These are phyloP conservation scores for Callinectes sapidus DNA, from an alignment of 2,888 invertebrate genomes.

Conservation along the genomic window DNA sequence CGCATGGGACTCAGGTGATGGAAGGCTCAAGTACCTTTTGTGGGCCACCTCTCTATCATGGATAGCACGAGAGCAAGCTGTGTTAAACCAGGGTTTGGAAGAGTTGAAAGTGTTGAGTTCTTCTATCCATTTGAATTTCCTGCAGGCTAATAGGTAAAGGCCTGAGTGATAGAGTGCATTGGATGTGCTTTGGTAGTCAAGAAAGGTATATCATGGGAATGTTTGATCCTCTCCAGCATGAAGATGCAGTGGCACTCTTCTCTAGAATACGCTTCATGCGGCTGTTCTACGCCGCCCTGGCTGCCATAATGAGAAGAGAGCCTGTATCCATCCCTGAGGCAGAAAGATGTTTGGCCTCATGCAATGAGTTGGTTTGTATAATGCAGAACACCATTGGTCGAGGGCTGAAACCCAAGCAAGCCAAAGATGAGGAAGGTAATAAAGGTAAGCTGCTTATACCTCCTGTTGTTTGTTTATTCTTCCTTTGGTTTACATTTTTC, in stretches of 20 bases:
- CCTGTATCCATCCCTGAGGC: constrained; percentile 83
- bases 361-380: constrained; percentile 87
- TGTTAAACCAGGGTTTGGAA: too few species aligned
- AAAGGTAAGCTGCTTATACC: constrained; percentile 59
- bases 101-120: constrained; percentile 31
- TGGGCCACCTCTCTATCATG: too few species aligned
- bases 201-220: too few species aligned
- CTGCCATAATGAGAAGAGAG: constrained; percentile 78
- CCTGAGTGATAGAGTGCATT: too few species aligned
- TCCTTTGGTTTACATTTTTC: too few species aligned
- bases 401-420: constrained; percentile 78
- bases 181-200: too few species aligned
- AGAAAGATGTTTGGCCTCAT: constrained; percentile 86
- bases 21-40: too few species aligned
- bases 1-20: too few species aligned
- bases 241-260: constrained; percentile 76
- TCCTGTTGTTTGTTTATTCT: not conserved
- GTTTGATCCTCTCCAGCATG: constrained; percentile 74
- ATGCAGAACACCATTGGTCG: constrained; percentile 86
- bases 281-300: constrained; percentile 88
- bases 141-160: too few species aligned
- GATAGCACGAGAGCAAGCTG: too few species aligned
- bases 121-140: too few species aligned
- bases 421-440: constrained; percentile 71
- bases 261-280: constrained; percentile 91